These are phyloP conservation scores for Boloria euphrosyne DNA, from an alignment of 2,888 invertebrate species.

Conservation along the genomic window DNA sequence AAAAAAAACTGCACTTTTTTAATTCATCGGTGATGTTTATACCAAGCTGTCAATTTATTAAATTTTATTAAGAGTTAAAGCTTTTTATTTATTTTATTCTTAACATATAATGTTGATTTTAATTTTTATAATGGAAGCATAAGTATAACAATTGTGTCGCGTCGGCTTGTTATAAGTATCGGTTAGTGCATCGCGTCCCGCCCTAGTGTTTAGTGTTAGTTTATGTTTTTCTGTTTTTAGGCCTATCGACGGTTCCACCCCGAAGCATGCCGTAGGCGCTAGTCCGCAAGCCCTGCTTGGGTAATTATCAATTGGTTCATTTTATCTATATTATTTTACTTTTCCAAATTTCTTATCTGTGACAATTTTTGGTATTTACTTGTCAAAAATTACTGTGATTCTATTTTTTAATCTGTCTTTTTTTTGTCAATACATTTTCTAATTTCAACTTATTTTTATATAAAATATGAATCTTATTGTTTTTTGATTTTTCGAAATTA, in stretches of 20 bases:
- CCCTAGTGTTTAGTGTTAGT: slow-evolving; percentile 69
- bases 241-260: slow-evolving; percentile 83
- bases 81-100: not conserved
- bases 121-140: not conserved
- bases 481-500: slow-evolving; percentile 8
- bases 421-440: not conserved
- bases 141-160: not conserved
- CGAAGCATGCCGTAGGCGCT: slow-evolving; percentile 82
- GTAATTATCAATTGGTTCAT: slow-evolving; percentile 77
- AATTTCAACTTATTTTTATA: not conserved
- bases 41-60: slow-evolving; percentile 34
- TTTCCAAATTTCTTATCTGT: slow-evolving; percentile 8
- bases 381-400: slow-evolving; percentile 3
- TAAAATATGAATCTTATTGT: not conserved
- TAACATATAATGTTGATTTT: not conserved
- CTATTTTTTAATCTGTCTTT: slow-evolving; percentile 1
- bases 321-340: slow-evolving; percentile 26
- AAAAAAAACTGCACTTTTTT: slow-evolving; percentile 28
- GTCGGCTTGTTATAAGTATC: slow-evolving; percentile 39
- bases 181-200: slow-evolving; percentile 44
- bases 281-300: slow-evolving; percentile 84
- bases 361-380: not conserved
- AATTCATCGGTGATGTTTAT: slow-evolving; percentile 27
- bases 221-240: slow-evolving; percentile 84
- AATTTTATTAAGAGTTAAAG: too few relatives aligned